phyloP scores from a whole-genome alignment of 92 coral and sea anemone genomes.

The Pocillopora grandis region DNA sequence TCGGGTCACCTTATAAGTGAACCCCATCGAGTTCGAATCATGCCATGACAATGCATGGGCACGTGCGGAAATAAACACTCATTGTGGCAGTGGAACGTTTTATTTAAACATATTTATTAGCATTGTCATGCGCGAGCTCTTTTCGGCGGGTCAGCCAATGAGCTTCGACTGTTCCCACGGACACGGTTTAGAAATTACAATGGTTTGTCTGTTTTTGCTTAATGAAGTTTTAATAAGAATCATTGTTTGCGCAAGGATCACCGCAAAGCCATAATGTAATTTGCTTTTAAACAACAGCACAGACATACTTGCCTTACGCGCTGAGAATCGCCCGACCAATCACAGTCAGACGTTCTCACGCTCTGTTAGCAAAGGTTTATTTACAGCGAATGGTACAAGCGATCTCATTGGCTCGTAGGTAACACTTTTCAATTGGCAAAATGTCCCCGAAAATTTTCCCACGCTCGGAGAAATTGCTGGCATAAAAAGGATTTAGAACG shows the following conservation, averaged over 20 bases:
- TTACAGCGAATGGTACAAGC: constrained; percentile 30
- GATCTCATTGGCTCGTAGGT: constrained; percentile 53
- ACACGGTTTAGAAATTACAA: constrained; percentile 56
- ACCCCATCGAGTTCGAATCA: constrained; percentile 54
- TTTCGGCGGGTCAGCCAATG: constrained; percentile 53
- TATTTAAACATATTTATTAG: constrained; percentile 60
- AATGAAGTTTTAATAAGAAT: constrained; percentile 54
- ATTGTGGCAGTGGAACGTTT: constrained; percentile 52
- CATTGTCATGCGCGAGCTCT: constrained; percentile 59
- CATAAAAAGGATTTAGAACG: constrained; percentile 16
- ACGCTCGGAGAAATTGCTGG: constrained; percentile 55
- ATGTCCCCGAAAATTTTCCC: constrained; percentile 70
- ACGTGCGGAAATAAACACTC: constrained; percentile 73
- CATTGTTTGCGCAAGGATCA: constrained; percentile 42
- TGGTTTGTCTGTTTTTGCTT: constrained; percentile 57
- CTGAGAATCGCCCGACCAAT: constrained; percentile 50
- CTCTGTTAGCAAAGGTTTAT: constrained; percentile 46
- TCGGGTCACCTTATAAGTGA: constrained; percentile 41
- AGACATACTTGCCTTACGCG: constrained; percentile 23
- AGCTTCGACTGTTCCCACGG: constrained; percentile 83
- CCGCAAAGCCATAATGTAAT: constrained; percentile 33
- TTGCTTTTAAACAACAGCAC: constrained; percentile 51
- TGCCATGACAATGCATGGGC: constrained; percentile 65
- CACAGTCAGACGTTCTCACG: constrained; percentile 61
- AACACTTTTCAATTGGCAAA: constrained; percentile 36